A percentile compares a stretch with the other conserved stretches of the same genome.
phyloP scores from a whole-genome alignment of 2,797 vertebrate genomes.

The Mycteria americana region DNA sequence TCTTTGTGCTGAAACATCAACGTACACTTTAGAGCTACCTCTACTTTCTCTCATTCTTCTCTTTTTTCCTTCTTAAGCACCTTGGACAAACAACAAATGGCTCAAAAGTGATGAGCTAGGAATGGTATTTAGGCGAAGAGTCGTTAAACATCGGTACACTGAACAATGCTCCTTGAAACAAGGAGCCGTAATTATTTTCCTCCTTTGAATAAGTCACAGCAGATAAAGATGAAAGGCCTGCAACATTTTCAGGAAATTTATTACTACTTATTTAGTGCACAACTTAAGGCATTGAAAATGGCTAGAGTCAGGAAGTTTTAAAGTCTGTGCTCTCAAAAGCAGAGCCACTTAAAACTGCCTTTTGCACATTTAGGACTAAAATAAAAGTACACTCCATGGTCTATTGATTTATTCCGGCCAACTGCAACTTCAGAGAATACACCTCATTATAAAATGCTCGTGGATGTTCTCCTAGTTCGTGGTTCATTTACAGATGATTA shows the following conservation, averaged over 20 bases:
- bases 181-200: neutral
- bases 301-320: conserved; percentile 42
- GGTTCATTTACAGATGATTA: conserved; percentile 51
- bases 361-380: conserved; percentile 21
- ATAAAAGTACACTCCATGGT: neutral
- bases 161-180: conserved; percentile 30
- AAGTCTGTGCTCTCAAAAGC: neutral
- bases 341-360: conserved; percentile 5
- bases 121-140: neutral
- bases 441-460: neutral
- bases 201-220: conserved; percentile 18
- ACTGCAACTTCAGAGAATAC: neutral
- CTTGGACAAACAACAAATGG: neutral
- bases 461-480: neutral
- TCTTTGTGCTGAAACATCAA: neutral
- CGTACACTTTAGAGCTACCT: neutral
- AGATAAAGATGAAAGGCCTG: conserved; percentile 35
- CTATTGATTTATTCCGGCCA: conserved; percentile 36
- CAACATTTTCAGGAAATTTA: conserved; percentile 28
- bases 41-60: neutral
- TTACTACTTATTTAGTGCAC: neutral
- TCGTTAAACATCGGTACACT: neutral
- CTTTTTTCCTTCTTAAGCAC: neutral
- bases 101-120: conserved; percentile 1
- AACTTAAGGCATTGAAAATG: conserved; percentile 22